Evolutionary conservation across 2,888 invertebrate species (phyloP).

Genomic region (Luffia ferchaultella): DNA sequence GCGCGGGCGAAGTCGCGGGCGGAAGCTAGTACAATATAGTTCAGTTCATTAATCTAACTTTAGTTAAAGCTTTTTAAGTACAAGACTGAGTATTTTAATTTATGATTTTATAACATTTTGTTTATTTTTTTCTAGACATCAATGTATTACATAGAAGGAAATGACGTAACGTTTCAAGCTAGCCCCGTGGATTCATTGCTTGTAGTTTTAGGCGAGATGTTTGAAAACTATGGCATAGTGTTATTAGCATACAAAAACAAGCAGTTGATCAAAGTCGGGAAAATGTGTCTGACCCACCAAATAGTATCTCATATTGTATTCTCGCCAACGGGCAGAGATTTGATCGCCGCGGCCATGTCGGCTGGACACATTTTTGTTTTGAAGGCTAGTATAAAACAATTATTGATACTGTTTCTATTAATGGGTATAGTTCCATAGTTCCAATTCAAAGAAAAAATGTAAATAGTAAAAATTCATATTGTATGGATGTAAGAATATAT

Average conservation of each 20-base stretch:
- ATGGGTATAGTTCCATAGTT: too few relatives aligned
- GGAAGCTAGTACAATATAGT: too few relatives aligned
- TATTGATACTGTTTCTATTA: too few relatives aligned
- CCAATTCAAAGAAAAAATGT: too few relatives aligned
- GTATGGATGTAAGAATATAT: too few relatives aligned
- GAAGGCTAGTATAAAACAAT: constrained; percentile 28
- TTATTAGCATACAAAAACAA: constrained; percentile 20
- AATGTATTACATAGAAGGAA: constrained; percentile 30
- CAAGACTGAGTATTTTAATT: too few relatives aligned
- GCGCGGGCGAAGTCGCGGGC: too few relatives aligned
- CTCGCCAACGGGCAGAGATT: constrained; percentile 34
- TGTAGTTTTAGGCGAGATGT: constrained; percentile 33
- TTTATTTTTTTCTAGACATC: constrained; percentile 34
- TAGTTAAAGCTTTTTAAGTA: too few relatives aligned
- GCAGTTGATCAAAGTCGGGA: constrained; percentile 18
- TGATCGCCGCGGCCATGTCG: constrained; percentile 45
- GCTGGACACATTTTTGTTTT: constrained; percentile 53
- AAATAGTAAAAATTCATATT: too few relatives aligned
- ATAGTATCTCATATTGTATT: constrained; percentile 41
- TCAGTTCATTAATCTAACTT: too few relatives aligned
- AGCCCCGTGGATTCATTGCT: constrained; percentile 43
- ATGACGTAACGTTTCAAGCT: constrained; percentile 35
- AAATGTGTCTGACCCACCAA: constrained; percentile 46
- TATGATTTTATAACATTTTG: too few relatives aligned
- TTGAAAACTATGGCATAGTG: constrained; percentile 36